Base-by-base conservation (phyloP, 2,113 vertebrate species). In the Pitta sordida region DNA sequence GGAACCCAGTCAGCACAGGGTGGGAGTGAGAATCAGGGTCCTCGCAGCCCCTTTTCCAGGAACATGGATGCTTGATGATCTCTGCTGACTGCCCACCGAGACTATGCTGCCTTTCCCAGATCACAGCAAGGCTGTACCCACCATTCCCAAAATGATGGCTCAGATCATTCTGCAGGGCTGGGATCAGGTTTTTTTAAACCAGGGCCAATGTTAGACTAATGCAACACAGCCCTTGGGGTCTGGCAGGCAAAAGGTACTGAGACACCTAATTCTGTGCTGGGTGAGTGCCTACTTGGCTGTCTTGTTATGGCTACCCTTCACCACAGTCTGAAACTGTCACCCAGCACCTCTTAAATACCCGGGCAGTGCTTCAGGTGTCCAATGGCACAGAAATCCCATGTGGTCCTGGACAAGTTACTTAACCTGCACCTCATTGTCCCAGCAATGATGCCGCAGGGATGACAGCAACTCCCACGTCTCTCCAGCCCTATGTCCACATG, bases 321-420 rank as follows among this genome's bases (percentile, higher is more conserved):
- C 59, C 69, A 52, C n/a, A n/a, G 24, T 46, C 59, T 3, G 2
- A 52, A 86, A 22, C 46, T 13, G 1, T 19, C 63, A 48, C 49
- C 62, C 17, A 9, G 51, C 5, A 4, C 39, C 15, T 94, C 52
- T 62, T n/a, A 39, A 76, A 58, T 41, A 59, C 21, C 44, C 21
- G 30, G 76, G 63, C 1, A 0, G 23, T 55, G n/a, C 11, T 43
- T 0, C 0, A 0, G 5, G 23, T 43, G 24, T 39, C 30, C 44
- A 19, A 3, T 0, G 21, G 30, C 67, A 62, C 27, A 48, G 55
- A 74, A 8, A 4, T 71, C 27, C 29, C 41, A 19, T 15, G 36
- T 58, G 55, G 34, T 23, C 21, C 41, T 46, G 26, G 64, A 30
- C 59, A 55, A 67, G 51, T 81, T 5, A 37, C n/a, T 78, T 83